Evolutionary conservation across 2,797 vertebrate species (phyloP).

Genomic region (Syncerus caffer): DNA sequence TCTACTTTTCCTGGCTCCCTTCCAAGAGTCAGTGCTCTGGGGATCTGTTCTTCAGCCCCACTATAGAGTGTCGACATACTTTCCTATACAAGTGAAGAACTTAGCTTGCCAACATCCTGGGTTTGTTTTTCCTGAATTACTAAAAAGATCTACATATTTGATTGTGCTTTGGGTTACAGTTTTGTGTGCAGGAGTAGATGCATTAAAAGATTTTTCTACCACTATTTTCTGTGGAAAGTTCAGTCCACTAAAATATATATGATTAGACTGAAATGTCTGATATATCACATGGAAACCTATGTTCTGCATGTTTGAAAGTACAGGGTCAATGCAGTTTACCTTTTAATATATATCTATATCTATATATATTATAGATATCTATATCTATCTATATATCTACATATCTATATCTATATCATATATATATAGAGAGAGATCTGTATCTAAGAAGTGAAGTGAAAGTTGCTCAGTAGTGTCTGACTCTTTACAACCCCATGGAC

Average conservation of each 20-base stretch:
- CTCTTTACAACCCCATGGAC: neutral
- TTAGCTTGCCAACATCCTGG: neutral
- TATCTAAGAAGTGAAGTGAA: neutral
- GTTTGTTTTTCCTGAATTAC: neutral
- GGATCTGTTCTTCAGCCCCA: neutral
- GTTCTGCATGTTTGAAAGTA: neutral
- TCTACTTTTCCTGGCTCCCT: neutral
- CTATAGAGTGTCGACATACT: neutral
- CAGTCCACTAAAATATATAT: neutral
- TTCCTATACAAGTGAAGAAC: neutral
- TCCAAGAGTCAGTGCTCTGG: neutral
- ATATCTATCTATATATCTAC: neutral
- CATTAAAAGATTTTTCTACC: neutral
- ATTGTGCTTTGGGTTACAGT: neutral
- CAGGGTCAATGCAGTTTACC: neutral
- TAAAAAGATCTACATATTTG: neutral
- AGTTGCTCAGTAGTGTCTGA: accelerated
- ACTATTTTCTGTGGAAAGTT: neutral
- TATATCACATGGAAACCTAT: neutral
- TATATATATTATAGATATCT: neutral
- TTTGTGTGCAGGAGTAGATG: neutral
- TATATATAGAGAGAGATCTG: neutral
- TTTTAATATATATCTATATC: neutral
- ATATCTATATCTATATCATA: neutral
- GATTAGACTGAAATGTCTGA: neutral